These are phyloP conservation scores for Neoarius graeffei DNA, from an alignment of 2,113 vertebrate species.

Conservation along the genomic window DNA sequence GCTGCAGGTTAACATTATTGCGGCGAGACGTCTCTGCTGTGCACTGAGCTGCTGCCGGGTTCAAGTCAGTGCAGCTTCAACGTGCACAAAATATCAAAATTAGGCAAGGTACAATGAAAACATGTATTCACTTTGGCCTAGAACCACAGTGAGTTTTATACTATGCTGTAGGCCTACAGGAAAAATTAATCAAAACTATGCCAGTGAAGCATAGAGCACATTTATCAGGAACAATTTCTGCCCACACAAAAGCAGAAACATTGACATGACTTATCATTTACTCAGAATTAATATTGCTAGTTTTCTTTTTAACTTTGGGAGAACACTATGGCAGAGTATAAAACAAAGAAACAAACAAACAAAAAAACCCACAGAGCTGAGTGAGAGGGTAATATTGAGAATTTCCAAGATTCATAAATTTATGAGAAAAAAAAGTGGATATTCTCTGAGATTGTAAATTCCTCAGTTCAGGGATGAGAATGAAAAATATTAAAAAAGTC, in stretches of 20 bases:
- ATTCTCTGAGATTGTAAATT: too few species aligned
- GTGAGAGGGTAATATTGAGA: too few species aligned
- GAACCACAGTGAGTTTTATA: slow-evolving; percentile 1
- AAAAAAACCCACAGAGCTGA: too few species aligned
- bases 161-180: background rate
- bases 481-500: too few species aligned
- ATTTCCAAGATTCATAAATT: too few species aligned
- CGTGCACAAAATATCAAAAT: background rate
- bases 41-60: slow-evolving; percentile 82
- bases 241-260: background rate
- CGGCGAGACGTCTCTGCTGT: slow-evolving; percentile 79
- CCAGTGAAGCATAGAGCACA: background rate
- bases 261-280: background rate
- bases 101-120: background rate
- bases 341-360: too few species aligned
- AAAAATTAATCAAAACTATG: background rate
- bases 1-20: slow-evolving; percentile 82
- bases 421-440: too few species aligned
- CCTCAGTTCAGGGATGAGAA: too few species aligned
- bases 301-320: background rate
- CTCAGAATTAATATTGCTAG: background rate
- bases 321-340: too few species aligned
- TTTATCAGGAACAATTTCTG: background rate
- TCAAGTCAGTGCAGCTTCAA: slow-evolving; percentile 89
- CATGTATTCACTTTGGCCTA: background rate